phyloP scores from a whole-genome alignment of 2,888 invertebrate genomes.

The Drosophila neonasuta region DNA sequence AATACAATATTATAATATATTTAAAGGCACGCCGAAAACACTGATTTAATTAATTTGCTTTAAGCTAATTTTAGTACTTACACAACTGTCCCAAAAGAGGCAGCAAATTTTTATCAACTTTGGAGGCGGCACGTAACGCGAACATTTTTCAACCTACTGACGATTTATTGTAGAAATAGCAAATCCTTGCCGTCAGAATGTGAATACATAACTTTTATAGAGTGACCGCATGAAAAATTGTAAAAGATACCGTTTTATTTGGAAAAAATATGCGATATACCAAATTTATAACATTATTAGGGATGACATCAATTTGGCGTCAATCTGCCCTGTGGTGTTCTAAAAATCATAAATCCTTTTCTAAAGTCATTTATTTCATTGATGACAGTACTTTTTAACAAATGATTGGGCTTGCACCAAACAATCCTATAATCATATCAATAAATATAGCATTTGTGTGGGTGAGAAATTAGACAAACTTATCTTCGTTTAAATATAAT shows the following conservation, averaged over 20 bases:
- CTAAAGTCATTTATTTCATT: too few species aligned
- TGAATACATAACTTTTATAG: constrained; percentile 21
- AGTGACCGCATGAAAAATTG: constrained; percentile 16
- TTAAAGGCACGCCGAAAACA: not conserved
- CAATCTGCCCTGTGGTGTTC: too few species aligned
- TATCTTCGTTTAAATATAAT: too few species aligned
- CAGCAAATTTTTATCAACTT: constrained; percentile 75
- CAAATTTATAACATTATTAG: too few species aligned
- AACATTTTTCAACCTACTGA: constrained; percentile 65
- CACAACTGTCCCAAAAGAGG: constrained; percentile 74
- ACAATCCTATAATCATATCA: too few species aligned
- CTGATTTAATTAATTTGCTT: not conserved
- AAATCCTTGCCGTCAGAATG: constrained; percentile 11
- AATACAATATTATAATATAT: not conserved
- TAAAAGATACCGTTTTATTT: not conserved
- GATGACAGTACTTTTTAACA: too few species aligned
- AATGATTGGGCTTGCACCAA: too few species aligned
- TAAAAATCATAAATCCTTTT: too few species aligned
- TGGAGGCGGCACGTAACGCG: constrained; percentile 76
- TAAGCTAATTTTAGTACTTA: constrained; percentile 57
- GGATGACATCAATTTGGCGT: too few species aligned
- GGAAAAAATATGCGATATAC: not conserved
- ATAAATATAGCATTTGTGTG: too few species aligned
- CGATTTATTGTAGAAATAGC: constrained; percentile 21
- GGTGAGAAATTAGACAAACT: too few species aligned